These are phyloP conservation scores for Mystacides longicornis DNA, from an alignment of 2,888 invertebrate species.

Conservation along the genomic window DNA sequence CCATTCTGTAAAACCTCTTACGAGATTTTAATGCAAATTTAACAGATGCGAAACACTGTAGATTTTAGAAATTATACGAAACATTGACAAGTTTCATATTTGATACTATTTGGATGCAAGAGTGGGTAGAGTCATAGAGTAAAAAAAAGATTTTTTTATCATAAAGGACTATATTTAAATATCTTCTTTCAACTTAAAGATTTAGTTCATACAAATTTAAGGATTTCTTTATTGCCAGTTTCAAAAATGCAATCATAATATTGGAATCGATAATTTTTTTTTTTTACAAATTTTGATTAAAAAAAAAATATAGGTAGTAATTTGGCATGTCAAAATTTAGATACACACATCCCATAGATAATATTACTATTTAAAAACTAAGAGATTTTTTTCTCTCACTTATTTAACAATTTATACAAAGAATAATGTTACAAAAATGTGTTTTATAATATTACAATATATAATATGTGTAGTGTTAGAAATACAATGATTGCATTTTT, in stretches of 20 bases:
- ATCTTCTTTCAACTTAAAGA: slow-evolving; percentile 8
- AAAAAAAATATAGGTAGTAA: not conserved
- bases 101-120: too few species aligned
- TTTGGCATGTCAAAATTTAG: not conserved
- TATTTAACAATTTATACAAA: slow-evolving; percentile 2
- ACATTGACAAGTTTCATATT: too few species aligned
- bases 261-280: not conserved
- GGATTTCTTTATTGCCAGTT: not conserved
- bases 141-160: slow-evolving; percentile 10
- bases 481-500: slow-evolving; percentile 8
- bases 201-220: slow-evolving; percentile 3
- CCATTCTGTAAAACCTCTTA: too few species aligned
- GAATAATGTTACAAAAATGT: not conserved
- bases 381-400: not conserved
- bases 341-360: not conserved
- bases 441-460: too few species aligned
- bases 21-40: too few species aligned
- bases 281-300: not conserved
- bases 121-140: not conserved
- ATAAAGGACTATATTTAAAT: slow-evolving; percentile 17
- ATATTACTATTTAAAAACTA: not conserved
- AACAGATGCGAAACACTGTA: too few species aligned
- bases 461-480: not conserved
- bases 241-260: slow-evolving; percentile 7
- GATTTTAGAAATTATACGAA: too few species aligned